Base-by-base conservation (phyloP, 2,113 vertebrate genomes). In the Anoplopoma fimbria region DNA sequence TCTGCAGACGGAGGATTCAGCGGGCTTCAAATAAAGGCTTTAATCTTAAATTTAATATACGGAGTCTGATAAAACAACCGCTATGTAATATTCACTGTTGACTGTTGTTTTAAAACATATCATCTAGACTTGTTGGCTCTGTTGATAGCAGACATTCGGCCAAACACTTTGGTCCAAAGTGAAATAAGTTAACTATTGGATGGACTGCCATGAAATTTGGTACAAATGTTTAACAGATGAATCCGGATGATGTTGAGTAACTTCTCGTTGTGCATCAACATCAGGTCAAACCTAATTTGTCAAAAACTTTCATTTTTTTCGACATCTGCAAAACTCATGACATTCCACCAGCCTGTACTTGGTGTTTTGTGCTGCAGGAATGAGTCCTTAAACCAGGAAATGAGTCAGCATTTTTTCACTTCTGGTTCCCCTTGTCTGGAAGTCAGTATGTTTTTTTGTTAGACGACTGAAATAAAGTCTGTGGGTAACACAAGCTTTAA, bases 21-120 rank as follows among this genome's bases (percentile, higher is more conserved):
- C 0, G 15, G 6, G 51, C 72, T 21, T 61, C 62, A 49, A 80
- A 80, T 53, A 67, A 27, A 60, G 8, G 36, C 5, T 47, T 2
- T 61, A 4, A 82, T 82, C 40, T 73, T 40, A 67, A 57, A 9
- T 55, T 29, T 36, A 65, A 84, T 53, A 81, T 21, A 55, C 9
- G 2, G 25, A 61, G 69, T 67, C 10, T 42, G 25, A 9, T 9
- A 19, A n/a, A 68, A 61, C 31, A 73, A 6, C 33, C 12, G 33
- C 15, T 2, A 0, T 27, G 0, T 58, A 6, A 70, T 4, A 89
- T 67, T 49, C 19, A 60, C 15, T 60, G 78, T 64, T 55, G 9
- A 79, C 67, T 45, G 2, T 36, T 29, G 74, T 61, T 33, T 60
- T 40, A 27, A 42, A 34, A 61, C 53, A 69, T 23, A 31, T 45